Conservation (phyloP, 2,888 invertebrate genomes). For the Erebia palarica region DNA sequence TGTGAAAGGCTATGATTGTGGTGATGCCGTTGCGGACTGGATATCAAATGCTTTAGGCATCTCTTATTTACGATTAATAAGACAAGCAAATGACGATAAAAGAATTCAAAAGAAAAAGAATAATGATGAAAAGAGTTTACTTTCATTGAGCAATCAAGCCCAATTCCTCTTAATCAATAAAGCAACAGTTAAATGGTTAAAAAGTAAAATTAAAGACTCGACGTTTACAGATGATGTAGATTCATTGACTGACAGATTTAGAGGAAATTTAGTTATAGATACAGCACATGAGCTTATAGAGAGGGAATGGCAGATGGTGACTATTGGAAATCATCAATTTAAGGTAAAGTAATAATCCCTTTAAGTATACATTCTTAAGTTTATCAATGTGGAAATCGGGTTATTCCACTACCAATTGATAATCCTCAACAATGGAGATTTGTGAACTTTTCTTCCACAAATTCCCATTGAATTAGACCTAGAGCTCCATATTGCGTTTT, state of each 20-base stretch:
- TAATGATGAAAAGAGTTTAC: conserved; percentile 52
- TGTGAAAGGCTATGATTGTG: conserved; percentile 92
- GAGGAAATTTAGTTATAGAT: conserved; percentile 94
- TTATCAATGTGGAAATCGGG: too few species aligned
- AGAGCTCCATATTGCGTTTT: too few species aligned
- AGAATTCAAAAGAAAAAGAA: conserved; percentile 62
- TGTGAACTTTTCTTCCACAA: too few species aligned
- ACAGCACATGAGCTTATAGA: conserved; percentile 90
- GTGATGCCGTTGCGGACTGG: conserved; percentile 91
- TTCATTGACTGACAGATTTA: conserved; percentile 89
- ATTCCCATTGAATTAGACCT: too few species aligned
- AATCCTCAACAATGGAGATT: too few species aligned
- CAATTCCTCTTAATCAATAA: conserved; percentile 92
- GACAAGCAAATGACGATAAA: conserved; percentile 76
- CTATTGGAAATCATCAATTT: conserved; percentile 85
- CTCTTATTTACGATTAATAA: conserved; percentile 86
- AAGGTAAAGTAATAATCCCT: conserved; percentile 80
- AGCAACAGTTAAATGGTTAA: conserved; percentile 89
- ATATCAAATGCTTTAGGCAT: conserved; percentile 87
- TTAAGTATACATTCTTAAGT: neutral
- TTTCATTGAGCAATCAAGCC: conserved; percentile 90
- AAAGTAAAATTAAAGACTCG: conserved; percentile 81
- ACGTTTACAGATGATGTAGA: conserved; percentile 77
- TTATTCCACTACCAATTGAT: too few species aligned
- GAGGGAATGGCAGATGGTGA: conserved; percentile 85